Percentiles rank a stretch among this genome's conserved stretches.
Conservation (phyloP, 2,797 vertebrate species). For the Triplophysa yarkandensis region DNA sequence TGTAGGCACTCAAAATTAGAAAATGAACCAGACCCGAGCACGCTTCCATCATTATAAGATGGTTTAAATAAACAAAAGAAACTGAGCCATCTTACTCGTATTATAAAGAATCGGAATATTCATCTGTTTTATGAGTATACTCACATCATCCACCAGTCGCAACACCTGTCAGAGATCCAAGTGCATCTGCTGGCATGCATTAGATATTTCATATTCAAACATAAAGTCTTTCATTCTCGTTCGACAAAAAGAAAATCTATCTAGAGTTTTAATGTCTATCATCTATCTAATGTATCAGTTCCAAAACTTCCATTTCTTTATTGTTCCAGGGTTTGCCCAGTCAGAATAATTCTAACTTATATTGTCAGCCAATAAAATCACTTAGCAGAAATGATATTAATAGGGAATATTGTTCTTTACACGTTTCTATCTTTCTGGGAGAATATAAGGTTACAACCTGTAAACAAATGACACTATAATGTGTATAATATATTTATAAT, state of each 20-base stretch:
- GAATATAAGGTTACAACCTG: background rate
- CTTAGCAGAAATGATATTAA: constrained; percentile 55
- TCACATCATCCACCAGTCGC: constrained; percentile 42
- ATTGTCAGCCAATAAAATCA: constrained; percentile 70
- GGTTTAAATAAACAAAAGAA: too few relatives aligned
- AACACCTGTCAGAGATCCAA: constrained; percentile 52
- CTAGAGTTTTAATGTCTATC: too few relatives aligned
- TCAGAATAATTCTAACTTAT: constrained; percentile 33
- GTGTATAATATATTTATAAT: background rate
- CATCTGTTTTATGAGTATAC: too few relatives aligned
- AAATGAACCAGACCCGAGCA: too few relatives aligned
- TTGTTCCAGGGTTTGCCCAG: constrained; percentile 30
- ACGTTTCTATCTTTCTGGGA: constrained; percentile 18
- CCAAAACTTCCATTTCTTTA: constrained; percentile 17
- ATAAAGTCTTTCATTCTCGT: constrained; percentile 38
- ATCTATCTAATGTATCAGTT: too few relatives aligned
- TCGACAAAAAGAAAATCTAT: too few relatives aligned
- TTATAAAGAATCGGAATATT: too few relatives aligned
- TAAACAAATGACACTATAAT: background rate
- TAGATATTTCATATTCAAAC: constrained; percentile 48
- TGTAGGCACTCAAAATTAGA: too few relatives aligned
- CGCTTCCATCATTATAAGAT: too few relatives aligned
- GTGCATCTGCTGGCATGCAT: constrained; percentile 30
- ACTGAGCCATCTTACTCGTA: too few relatives aligned
- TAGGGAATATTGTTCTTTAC: constrained; percentile 7